Percentiles rank a stretch among this genome's conserved stretches.
These are phyloP conservation scores for Gasteruption jaculator DNA, from an alignment of 2,888 invertebrate species.

Conservation along the genomic window DNA sequence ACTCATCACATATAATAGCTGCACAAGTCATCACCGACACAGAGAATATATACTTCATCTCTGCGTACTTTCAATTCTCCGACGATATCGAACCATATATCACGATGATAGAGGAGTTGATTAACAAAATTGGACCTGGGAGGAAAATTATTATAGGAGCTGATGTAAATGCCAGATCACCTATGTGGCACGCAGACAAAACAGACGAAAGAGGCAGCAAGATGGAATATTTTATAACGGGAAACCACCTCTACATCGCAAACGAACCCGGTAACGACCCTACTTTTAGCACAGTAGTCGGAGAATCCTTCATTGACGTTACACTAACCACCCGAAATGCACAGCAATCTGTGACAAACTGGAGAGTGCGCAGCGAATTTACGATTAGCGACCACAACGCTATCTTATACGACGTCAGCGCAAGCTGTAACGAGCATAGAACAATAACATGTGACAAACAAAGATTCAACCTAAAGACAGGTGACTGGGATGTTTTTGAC, in stretches of 20 bases:
- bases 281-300: neutral
- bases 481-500: conserved; percentile 1
- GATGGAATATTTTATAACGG: conserved; percentile 10
- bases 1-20: conserved; percentile 8
- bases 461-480: neutral
- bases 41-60: conserved; percentile 6
- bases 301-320: conserved; percentile 15
- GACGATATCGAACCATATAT: conserved; percentile 5
- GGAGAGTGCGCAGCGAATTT: conserved; percentile 6
- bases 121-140: neutral
- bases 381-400: conserved; percentile 13
- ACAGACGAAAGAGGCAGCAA: neutral
- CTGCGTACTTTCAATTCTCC: conserved; percentile 16
- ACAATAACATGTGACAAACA: no score
- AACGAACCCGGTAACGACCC: neutral
- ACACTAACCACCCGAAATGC: neutral
- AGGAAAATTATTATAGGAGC: conserved; percentile 7
- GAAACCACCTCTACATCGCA: neutral
- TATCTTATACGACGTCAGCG: neutral
- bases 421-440: neutral
- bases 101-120: neutral
- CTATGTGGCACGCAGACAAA: conserved; percentile 3
- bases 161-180: conserved; percentile 17
- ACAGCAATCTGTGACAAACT: neutral
- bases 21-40: neutral